phyloP scores from a whole-genome alignment of 1,140 invertebrate species.

The Penaeus chinensis region DNA sequence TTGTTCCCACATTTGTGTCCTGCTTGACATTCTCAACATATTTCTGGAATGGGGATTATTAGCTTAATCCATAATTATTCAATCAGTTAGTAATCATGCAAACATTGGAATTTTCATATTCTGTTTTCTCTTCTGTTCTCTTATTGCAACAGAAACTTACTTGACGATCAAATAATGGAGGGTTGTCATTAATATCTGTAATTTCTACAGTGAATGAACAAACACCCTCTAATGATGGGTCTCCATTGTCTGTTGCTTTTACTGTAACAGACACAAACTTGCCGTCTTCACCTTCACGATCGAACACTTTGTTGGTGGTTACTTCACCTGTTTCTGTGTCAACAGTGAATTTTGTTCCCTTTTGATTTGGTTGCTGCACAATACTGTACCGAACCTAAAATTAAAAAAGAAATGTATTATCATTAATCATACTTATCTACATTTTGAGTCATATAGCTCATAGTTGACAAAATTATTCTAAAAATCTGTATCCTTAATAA shows the following conservation, averaged over 20 bases:
- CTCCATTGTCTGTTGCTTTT: slow-evolving; percentile 96
- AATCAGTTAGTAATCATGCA: not conserved
- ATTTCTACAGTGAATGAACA: slow-evolving; percentile 97
- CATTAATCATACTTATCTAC: not conserved
- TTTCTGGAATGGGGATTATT: slow-evolving; percentile 75
- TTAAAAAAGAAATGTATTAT: slow-evolving; percentile 70
- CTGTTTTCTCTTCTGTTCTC: not conserved
- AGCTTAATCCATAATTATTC: not conserved
- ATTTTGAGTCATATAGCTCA: not conserved
- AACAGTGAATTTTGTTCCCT: slow-evolving; percentile 94
- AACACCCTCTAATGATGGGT: slow-evolving; percentile 92
- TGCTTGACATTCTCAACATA: slow-evolving; percentile 97
- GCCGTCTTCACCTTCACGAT: slow-evolving; percentile 83
- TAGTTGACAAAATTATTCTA: not conserved
- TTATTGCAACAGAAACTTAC: slow-evolving; percentile 71
- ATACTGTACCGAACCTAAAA: slow-evolving; percentile 95
- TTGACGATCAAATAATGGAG: slow-evolving; percentile 93
- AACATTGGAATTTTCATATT: not conserved
- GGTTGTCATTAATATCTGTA: slow-evolving; percentile 93
- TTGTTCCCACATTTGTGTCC: slow-evolving; percentile 94
- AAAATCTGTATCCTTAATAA: not conserved
- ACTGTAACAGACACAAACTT: slow-evolving; percentile 96
- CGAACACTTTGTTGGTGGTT: slow-evolving; percentile 85
- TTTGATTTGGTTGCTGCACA: slow-evolving; percentile 95
- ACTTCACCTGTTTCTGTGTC: slow-evolving; percentile 95